A percentile compares a stretch with the other conserved stretches of the same genome.
phyloP scores from a whole-genome alignment of 2,113 vertebrate genomes.

The Maccullochella peelii region DNA sequence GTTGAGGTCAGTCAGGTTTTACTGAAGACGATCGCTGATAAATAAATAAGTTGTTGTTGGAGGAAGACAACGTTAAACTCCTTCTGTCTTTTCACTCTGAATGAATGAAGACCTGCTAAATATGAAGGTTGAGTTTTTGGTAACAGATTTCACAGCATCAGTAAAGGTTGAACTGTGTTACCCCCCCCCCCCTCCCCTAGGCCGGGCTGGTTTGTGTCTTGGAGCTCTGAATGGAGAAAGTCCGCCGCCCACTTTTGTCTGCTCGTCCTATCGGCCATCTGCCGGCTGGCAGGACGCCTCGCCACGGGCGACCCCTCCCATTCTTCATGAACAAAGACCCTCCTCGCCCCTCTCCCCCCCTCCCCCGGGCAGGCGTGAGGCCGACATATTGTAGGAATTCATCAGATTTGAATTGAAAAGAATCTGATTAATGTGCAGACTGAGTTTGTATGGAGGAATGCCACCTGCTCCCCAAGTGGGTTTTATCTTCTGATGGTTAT shows the following conservation, averaged over 20 bases:
- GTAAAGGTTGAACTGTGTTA: neutral
- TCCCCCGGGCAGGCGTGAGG: conserved; percentile 14
- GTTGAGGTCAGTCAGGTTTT: neutral
- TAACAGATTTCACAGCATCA: neutral
- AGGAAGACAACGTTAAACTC: neutral
- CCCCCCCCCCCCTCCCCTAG: neutral
- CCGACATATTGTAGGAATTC: conserved; percentile 60
- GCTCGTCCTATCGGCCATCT: conserved; percentile 75
- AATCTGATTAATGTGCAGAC: conserved; percentile 35
- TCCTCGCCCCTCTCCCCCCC: neutral
- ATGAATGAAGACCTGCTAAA: neutral
- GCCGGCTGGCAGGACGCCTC: conserved; percentile 56
- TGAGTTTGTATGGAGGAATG: conserved; percentile 47
- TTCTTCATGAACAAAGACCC: conserved; percentile 61
- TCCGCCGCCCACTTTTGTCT: conserved; percentile 57
- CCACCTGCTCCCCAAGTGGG: conserved; percentile 60
- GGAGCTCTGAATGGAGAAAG: conserved; percentile 41
- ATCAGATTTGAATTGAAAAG: conserved; percentile 37
- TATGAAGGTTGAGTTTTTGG: neutral
- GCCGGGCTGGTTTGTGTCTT: conserved; percentile 20
- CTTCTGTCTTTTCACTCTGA: too few relatives aligned
- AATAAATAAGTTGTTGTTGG: neutral
- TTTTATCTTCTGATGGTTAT: neutral
- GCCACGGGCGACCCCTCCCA: conserved; percentile 54
- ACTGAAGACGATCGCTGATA: neutral